A percentile compares a stretch with the other conserved stretches of the same genome.
Evolutionary conservation across 2,113 vertebrate species (phyloP).

Genomic region (Prionailurus viverrinus): DNA sequence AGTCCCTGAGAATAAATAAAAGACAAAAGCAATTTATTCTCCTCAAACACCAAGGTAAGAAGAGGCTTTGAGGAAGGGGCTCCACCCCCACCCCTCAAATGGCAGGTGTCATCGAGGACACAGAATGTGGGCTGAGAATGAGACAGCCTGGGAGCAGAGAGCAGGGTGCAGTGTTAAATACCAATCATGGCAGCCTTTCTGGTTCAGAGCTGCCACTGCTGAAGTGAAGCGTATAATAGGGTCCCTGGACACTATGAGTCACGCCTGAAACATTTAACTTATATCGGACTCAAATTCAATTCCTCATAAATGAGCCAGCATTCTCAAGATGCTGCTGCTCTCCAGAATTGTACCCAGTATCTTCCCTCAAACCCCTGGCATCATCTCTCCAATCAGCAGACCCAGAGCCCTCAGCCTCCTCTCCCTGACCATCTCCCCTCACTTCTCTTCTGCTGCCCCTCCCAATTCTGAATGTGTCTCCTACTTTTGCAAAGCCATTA

Average conservation of each 20-base stretch:
- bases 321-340: not conserved
- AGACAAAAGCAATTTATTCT: not conserved
- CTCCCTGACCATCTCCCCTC: not conserved
- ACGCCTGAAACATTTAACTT: not conserved
- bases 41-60: not conserved
- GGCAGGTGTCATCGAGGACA: too few species aligned
- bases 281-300: not conserved
- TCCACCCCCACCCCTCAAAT: too few species aligned
- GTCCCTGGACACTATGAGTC: not conserved
- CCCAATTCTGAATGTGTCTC: not conserved
- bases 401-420: not conserved
- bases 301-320: constrained; percentile 5
- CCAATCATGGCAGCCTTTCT: not conserved
- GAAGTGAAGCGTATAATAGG: not conserved
- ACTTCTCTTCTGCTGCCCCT: not conserved
- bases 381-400: not conserved
- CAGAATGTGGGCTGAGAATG: not conserved
- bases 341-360: not conserved
- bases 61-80: not conserved
- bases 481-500: not conserved
- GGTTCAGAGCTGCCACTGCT: not conserved
- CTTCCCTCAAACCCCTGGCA: not conserved
- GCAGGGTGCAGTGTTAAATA: rapidly evolving
- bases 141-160: not conserved
- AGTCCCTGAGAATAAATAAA: not conserved